Percentiles rank a stretch among this genome's conserved stretches.
phyloP scores from a whole-genome alignment of 2,113 vertebrate species.

The Megaceryle torquata region DNA sequence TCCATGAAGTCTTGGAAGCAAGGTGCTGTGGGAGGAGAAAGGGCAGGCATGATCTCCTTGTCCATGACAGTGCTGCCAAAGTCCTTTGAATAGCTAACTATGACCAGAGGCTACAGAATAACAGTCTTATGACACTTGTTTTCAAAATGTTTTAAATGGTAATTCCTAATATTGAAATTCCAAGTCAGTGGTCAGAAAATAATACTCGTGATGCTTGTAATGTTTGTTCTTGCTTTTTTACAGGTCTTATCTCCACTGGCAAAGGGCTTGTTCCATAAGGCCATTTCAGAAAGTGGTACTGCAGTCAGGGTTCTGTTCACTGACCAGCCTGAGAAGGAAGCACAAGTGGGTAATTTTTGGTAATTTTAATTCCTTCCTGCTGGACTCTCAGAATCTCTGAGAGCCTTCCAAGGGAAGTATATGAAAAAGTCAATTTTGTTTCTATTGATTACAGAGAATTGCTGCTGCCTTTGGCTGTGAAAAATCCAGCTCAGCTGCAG shows the following conservation, averaged over 20 bases:
- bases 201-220: neutral
- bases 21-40: neutral
- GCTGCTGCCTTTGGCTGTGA: neutral
- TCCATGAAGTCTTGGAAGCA: neutral
- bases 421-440: neutral
- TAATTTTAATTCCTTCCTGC: neutral
- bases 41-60: neutral
- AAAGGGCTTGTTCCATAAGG: conserved; percentile 78
- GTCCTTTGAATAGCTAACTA: neutral
- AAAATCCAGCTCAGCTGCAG: neutral
- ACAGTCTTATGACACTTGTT: neutral
- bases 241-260: conserved; percentile 83
- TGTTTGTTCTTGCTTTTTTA: neutral
- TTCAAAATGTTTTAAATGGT: neutral
- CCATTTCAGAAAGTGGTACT: conserved; percentile 82
- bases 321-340: neutral
- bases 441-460: conserved; percentile 1
- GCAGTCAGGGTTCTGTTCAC: neutral
- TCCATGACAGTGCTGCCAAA: neutral
- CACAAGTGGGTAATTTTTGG: neutral
- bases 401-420: neutral
- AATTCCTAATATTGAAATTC: neutral
- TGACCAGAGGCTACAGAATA: neutral
- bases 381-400: neutral
- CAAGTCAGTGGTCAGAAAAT: neutral